Conservation (phyloP, 1,140 invertebrate genomes). For the Chlorops oryzae region DNA sequence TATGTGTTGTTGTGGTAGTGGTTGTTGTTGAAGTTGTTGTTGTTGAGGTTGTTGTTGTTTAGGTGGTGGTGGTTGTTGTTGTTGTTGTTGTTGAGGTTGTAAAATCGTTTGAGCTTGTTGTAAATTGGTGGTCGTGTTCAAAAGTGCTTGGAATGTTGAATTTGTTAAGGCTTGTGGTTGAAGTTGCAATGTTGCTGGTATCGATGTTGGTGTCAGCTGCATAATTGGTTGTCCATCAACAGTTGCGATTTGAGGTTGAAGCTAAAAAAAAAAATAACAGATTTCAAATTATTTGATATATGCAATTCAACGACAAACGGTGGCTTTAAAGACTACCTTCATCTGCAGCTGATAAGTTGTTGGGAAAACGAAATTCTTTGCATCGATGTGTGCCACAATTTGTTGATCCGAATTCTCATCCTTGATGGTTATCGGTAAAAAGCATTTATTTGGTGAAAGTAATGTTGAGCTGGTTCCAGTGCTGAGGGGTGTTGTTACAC, state of each 20-base stretch:
- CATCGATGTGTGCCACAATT: constrained; percentile 45
- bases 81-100: background rate
- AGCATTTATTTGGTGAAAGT: constrained; percentile 44
- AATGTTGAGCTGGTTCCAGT: constrained; percentile 14
- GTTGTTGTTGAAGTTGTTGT: constrained; percentile 7
- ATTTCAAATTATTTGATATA: too few relatives aligned
- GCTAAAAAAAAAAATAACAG: constrained; percentile 13
- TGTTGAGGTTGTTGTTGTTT: constrained; percentile 15
- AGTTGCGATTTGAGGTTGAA: constrained; percentile 40
- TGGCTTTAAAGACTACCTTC: constrained; percentile 35
- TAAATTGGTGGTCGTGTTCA: background rate
- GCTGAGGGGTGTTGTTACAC: background rate
- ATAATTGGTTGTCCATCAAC: constrained; percentile 44
- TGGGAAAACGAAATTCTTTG: constrained; percentile 42
- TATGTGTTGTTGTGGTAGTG: background rate
- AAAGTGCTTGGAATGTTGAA: constrained; percentile 20
- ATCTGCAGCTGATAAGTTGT: constrained; percentile 47
- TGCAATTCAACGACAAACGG: background rate
- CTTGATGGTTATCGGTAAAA: constrained; percentile 42
- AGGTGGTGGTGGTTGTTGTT: constrained; percentile 10
- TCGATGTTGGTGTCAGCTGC: constrained; percentile 39
- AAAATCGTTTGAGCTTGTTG: background rate
- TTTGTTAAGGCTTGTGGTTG: constrained; percentile 27
- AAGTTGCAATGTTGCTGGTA: constrained; percentile 42
- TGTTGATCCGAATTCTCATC: constrained; percentile 45